Percentiles rank a stretch among this genome's conserved stretches.
phyloP scores from a whole-genome alignment of 2,888 invertebrate species.

The Leuctra nigra region DNA sequence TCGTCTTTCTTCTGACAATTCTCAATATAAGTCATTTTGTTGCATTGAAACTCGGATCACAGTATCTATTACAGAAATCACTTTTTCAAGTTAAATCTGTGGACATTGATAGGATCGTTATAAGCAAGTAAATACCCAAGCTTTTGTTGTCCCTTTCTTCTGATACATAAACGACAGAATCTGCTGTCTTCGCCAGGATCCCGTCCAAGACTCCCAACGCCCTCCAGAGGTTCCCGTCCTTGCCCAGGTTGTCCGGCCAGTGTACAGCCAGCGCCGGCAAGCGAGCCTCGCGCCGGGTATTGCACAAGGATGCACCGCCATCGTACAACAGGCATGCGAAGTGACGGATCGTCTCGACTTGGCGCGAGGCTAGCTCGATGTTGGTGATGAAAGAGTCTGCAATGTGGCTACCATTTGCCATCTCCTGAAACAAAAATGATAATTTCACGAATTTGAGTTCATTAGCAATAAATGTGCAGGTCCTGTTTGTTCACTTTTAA shows the following conservation, averaged over 20 bases:
- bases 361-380: constrained; percentile 23
- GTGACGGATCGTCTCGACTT: constrained; percentile 17
- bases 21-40: too few relatives aligned
- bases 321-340: constrained; percentile 24
- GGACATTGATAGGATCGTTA: too few relatives aligned
- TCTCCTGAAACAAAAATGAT: constrained; percentile 7
- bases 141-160: not conserved
- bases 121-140: too few relatives aligned
- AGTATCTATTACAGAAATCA: too few relatives aligned
- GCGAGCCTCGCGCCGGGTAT: constrained; percentile 5
- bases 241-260: constrained; percentile 15
- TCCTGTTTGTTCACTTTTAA: too few relatives aligned
- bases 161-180: constrained; percentile 14
- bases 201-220: constrained; percentile 13
- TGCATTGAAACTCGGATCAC: too few relatives aligned
- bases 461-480: too few relatives aligned
- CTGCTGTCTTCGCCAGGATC: constrained; percentile 5
- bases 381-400: constrained; percentile 1
- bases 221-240: constrained; percentile 5
- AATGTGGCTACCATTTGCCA: not conserved
- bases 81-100: too few relatives aligned
- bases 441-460: too few relatives aligned
- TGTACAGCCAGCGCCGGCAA: constrained; percentile 20
- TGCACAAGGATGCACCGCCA: constrained; percentile 15
- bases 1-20: too few relatives aligned